phyloP scores from a whole-genome alignment of 2,113 vertebrate genomes.

The Hippocampus guttulatus region DNA sequence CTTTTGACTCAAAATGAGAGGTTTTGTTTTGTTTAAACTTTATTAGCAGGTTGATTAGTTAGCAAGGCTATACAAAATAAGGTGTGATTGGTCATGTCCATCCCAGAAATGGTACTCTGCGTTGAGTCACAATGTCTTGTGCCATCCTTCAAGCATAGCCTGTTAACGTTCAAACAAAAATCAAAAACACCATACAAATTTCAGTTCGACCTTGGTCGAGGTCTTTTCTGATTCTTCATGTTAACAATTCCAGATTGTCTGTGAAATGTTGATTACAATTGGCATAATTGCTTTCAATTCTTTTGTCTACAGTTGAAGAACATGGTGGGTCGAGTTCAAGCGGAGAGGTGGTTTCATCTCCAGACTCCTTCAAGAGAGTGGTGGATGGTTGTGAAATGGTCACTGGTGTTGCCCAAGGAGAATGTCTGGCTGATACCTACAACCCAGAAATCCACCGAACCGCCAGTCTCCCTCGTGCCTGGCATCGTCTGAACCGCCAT shows the following conservation, averaged over 20 bases:
- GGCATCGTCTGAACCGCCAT: conserved; percentile 72
- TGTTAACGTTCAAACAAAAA: not conserved
- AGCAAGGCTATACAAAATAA: not conserved
- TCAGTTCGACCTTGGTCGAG: not conserved
- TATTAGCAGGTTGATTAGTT: not conserved
- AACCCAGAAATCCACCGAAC: conserved; percentile 73
- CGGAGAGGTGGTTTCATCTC: conserved; percentile 73
- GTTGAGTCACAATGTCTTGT: no score
- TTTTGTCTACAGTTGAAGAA: conserved; percentile 46
- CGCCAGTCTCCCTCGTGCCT: conserved; percentile 78
- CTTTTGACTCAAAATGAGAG: not conserved
- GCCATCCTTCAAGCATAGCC: not conserved
- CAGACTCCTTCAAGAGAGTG: conserved; percentile 78
- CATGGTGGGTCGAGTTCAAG: conserved; percentile 73
- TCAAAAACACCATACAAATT: not conserved
- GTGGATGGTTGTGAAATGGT: conserved; percentile 88
- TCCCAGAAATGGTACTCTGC: no score
- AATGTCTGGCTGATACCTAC: conserved; percentile 67
- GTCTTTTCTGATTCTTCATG: not conserved
- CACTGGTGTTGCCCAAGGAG: conserved; percentile 36
- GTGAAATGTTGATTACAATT: not conserved
- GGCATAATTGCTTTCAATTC: not conserved
- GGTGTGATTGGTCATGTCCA: not conserved
- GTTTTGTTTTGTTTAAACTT: not conserved
- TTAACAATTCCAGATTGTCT: not conserved